Conservation (phyloP, 1,140 invertebrate species). For the Plodia interpunctella region DNA sequence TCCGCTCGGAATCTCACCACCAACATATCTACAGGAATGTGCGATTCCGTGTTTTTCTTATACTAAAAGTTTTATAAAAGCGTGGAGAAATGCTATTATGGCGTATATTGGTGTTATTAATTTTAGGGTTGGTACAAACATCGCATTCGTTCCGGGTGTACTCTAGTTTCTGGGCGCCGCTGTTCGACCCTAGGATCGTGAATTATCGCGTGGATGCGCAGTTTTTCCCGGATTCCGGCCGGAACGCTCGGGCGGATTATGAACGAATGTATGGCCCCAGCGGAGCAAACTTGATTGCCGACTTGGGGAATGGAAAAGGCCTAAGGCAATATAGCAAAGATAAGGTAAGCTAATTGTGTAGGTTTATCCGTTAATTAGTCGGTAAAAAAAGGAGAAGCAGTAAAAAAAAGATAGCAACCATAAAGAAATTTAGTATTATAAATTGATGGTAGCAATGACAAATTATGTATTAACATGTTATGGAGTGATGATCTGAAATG, state of each 20-base stretch:
- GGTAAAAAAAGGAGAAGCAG: not conserved
- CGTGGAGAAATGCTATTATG: not conserved
- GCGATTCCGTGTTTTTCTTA: no score
- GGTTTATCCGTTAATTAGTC: not conserved
- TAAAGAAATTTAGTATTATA: no score
- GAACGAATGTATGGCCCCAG: conserved; percentile 45
- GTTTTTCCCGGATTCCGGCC: conserved; percentile 50
- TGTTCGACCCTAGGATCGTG: conserved; percentile 56
- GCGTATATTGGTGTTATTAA: not conserved
- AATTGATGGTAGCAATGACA: no score
- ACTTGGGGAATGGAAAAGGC: conserved; percentile 55
- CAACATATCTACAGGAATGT: no score
- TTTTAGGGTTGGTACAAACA: not conserved
- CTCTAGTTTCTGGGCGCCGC: conserved; percentile 67
- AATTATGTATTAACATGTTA: no score
- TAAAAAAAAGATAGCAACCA: no score
- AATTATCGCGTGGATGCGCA: conserved; percentile 53
- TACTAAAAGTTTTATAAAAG: no score
- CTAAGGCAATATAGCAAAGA: conserved; percentile 18
- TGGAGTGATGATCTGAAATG: no score
- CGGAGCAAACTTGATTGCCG: conserved; percentile 53
- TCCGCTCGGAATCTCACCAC: no score
- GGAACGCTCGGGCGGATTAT: conserved; percentile 37
- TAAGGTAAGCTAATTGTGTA: not conserved
- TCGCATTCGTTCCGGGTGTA: conserved; percentile 19